Evolutionary conservation across 64 coral and sea anemone genomes (phyloP), one percentile per base, ranked within the genome.

Genomic region (Anthopleura sola): DNA sequence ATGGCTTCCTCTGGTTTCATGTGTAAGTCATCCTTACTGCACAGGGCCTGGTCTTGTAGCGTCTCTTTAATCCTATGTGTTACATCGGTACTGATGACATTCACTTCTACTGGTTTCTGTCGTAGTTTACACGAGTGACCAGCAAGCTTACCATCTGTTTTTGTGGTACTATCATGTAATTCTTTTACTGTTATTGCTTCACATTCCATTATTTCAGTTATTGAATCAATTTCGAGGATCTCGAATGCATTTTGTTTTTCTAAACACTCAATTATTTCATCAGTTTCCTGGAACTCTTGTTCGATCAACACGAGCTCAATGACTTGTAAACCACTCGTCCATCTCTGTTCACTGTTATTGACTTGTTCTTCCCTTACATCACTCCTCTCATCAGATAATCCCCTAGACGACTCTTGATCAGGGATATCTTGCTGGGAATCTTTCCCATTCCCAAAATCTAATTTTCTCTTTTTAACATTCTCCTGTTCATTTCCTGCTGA

Each of bases 201-300:
- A 15, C 12, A 79, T 37, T 46, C 76, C 18, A 2, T 6, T 46
- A 48, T n/a, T 20, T 79, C 37, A 23, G 20, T 79, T 46, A 79
- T 15, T 10, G 37, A 20, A 48, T 48, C 38, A 26, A 48, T 15
- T 6, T 79, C 76, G 18, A 79, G 24, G 15, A 44, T 44, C 24
- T 79, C 76, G 12, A 79, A 79, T 23, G 76, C 76, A 48, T 79
- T 79, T 79, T 79, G 6, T n/a, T 44, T 79, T 21, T 79, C 76
- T 24, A 44, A 20, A 38, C 2, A 24, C 13, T 79, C 36, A 24
- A 79, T 48, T 38, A 7, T 24, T 47, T 40, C 76, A 0, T 79
- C 76, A 44, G 47, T 79, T 44, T 79, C 44, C 24, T 44, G 19
- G 19, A 79, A 79, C 5, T 79, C 21, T 24, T 44, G 76, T 48